Evolutionary conservation across 2,797 vertebrate species (phyloP), one percentile per base, ranked within the genome.

Genomic region (Acipenser ruthenus): DNA sequence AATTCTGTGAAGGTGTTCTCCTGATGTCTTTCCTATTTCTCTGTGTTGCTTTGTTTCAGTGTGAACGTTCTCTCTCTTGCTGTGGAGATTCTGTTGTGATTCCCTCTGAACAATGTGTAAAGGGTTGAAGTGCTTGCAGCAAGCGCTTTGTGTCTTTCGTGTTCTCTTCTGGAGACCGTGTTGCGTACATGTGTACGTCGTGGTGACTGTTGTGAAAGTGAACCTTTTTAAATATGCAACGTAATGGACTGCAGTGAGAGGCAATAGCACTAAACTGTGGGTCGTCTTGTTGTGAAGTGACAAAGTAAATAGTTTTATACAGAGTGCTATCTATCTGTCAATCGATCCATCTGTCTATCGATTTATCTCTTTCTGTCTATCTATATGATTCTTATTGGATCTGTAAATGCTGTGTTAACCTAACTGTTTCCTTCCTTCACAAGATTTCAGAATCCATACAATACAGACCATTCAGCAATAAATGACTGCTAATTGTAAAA

Each of bases 191-290:
- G 72, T 80, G 83, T 86, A 82, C 81, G 82, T 83, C 79, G 80
- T 84, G 77, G 81, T 85, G 83, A 86, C 79, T 80, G 82, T 87
- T 79, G 86, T 87, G 80, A 83, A 87, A 86, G 85, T 88, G 83
- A 85, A 82, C 82, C 83, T 86, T 76, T 87, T 85, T 80, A 77
- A 79, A 77, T 88, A 88, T 88, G 87, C 87, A 89, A 89, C 80
- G 86, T 80, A 81, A 85, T 85, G 86, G 82, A 84, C 82, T 83
- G 78, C 81, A 80, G 82, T 81, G 83, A 80, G 80, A 79, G 82
- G 81, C 80, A 84, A 81, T 74, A 75, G 67, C 76, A 75, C 76
- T 83, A 80, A 77, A 37, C 13, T 66, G 69, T 70, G 79, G 81
- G 73, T 83, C 79, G 83, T 87, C 79, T 81, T 51, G 60, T 76